Evolutionary conservation across 30 jellyfish, hydroid and myxozoan genomes (phyloP).

Genomic region (Aurelia aurita complex sp. Pacific): DNA sequence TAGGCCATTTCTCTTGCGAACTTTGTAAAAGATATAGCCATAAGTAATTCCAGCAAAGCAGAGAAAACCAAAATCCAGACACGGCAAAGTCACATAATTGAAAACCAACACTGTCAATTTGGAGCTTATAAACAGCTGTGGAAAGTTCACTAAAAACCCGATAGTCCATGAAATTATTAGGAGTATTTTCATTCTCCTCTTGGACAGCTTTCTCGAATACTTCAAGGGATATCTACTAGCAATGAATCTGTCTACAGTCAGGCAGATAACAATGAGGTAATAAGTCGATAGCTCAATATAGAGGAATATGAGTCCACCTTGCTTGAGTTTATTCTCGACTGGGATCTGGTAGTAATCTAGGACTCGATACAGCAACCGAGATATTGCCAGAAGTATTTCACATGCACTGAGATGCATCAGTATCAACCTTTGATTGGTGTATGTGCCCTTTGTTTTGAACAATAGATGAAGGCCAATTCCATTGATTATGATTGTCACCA

Average conservation of each 20-base stretch:
- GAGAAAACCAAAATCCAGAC: slow-evolving; percentile 11
- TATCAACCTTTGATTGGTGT: slow-evolving; percentile 8
- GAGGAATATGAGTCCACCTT: neutral
- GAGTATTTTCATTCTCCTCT: neutral
- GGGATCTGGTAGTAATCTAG: slow-evolving; percentile 17
- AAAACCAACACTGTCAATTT: neutral
- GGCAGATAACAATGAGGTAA: slow-evolving; percentile 16
- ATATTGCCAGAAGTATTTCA: slow-evolving; percentile 15
- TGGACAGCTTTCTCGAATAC: slow-evolving; percentile 4
- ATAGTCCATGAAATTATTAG: neutral
- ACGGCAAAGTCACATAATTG: slow-evolving; percentile 18
- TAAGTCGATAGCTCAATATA: slow-evolving; percentile 22
- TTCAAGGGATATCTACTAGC: slow-evolving; percentile 25
- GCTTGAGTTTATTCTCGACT: neutral
- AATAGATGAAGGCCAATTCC: slow-evolving; percentile 1
- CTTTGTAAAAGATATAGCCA: slow-evolving; percentile 7
- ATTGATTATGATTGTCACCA: slow-evolving; percentile 1
- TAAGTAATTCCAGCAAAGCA: neutral
- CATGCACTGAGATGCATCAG: slow-evolving; percentile 10
- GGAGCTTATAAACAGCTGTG: slow-evolving; percentile 21
- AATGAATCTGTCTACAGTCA: slow-evolving; percentile 14
- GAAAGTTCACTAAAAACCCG: slow-evolving; percentile 3
- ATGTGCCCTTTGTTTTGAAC: neutral
- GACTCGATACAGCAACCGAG: neutral
- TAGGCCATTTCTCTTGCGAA: neutral